Evolutionary conservation across 2,113 vertebrate genomes (phyloP).

Genomic region (Otis tarda): DNA sequence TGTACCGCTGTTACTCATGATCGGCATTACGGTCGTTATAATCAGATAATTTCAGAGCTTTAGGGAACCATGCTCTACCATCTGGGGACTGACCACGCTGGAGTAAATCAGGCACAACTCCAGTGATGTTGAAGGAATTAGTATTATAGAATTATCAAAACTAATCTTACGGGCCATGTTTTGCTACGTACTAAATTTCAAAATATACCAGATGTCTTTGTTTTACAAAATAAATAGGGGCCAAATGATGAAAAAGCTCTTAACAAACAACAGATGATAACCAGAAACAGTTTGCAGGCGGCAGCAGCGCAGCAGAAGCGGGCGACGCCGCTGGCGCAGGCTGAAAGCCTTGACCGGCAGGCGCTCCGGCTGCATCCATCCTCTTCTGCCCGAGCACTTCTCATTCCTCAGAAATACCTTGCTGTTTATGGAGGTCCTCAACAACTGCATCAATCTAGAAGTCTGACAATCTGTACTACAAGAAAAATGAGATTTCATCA

Average conservation of each 20-base stretch:
- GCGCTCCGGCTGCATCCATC: background rate
- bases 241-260: background rate
- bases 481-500: background rate
- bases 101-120: background rate
- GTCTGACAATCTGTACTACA: background rate
- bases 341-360: background rate
- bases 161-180: background rate
- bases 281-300: background rate
- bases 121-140: background rate
- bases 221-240: background rate
- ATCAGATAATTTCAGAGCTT: constrained; percentile 40
- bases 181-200: background rate
- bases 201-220: background rate
- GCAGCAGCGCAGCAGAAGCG: accelerated
- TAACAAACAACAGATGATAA: background rate
- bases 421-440: background rate
- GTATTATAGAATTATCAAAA: background rate
- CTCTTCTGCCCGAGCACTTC: background rate
- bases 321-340: accelerated
- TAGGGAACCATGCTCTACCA: constrained; percentile 44
- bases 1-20: constrained; percentile 42
- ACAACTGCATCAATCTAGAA: background rate
- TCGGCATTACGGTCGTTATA: constrained; percentile 40
- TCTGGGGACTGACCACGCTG: background rate
- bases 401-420: background rate